phyloP scores from a whole-genome alignment of 2,888 invertebrate genomes.

The Omphaloscelis lunosa region DNA sequence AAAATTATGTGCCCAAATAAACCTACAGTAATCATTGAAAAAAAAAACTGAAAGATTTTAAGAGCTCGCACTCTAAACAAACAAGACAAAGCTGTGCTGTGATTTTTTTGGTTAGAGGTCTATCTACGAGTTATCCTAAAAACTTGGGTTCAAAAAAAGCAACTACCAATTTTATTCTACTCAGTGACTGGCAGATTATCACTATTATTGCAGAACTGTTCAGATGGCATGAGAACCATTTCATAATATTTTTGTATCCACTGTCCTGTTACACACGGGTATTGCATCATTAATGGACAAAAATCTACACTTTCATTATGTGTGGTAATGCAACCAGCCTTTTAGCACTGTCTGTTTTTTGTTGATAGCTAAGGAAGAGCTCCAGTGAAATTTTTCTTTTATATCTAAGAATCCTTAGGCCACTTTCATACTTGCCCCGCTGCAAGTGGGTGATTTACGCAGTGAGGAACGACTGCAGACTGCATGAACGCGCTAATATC shows the following conservation, averaged over 20 bases:
- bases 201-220: background rate
- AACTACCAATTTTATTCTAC: background rate
- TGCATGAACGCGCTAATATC: background rate
- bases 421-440: background rate
- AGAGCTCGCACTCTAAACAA: background rate
- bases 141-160: background rate
- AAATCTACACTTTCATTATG: background rate
- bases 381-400: conserved; percentile 11
- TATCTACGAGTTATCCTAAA: background rate
- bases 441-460: background rate
- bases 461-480: background rate
- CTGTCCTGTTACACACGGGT: background rate
- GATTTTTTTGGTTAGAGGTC: background rate
- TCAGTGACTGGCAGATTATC: background rate
- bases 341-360: background rate
- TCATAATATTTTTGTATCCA: background rate
- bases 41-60: background rate
- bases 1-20: background rate
- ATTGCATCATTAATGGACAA: background rate
- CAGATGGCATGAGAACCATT: background rate
- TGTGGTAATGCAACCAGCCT: background rate
- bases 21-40: background rate
- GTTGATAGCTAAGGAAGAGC: background rate
- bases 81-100: background rate
- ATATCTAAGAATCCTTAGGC: background rate